Evolutionary conservation across 2,888 invertebrate genomes (phyloP).

Genomic region (Agriotes lineatus): DNA sequence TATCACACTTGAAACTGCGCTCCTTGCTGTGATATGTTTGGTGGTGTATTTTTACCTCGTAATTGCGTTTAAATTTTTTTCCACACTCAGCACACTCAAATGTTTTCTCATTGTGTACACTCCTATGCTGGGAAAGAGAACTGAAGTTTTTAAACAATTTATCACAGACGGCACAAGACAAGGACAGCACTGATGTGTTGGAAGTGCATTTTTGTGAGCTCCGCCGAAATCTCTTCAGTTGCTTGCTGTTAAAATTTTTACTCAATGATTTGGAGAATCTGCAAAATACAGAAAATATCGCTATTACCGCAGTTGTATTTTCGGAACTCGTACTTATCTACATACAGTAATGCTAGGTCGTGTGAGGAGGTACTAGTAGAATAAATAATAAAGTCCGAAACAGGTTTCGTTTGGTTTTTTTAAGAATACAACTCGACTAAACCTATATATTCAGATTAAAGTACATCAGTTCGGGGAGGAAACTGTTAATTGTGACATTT

Average conservation of each 20-base stretch:
- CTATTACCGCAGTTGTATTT: too few species aligned
- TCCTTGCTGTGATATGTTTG: slow-evolving; percentile 30
- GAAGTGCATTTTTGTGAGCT: not conserved
- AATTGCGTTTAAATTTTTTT: slow-evolving; percentile 40
- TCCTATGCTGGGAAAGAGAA: slow-evolving; percentile 24
- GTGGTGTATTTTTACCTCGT: slow-evolving; percentile 63
- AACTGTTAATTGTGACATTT: too few species aligned
- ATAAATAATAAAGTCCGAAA: too few species aligned
- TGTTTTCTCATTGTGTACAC: slow-evolving; percentile 30
- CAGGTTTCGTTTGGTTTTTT: too few species aligned
- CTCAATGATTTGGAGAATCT: slow-evolving; percentile 21
- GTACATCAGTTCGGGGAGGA: too few species aligned
- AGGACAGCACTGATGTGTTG: not conserved
- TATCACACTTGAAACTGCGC: slow-evolving; percentile 54
- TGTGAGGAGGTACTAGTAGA: too few species aligned
- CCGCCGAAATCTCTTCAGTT: slow-evolving; percentile 57
- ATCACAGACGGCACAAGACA: slow-evolving; percentile 17
- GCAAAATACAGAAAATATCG: slow-evolving; percentile 23
- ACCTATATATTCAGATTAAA: too few species aligned
- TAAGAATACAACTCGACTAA: too few species aligned
- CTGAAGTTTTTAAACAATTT: slow-evolving; percentile 26
- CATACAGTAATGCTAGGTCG: too few species aligned
- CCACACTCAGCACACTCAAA: slow-evolving; percentile 41
- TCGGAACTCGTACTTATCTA: too few species aligned
- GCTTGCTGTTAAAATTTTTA: slow-evolving; percentile 59